A percentile compares a stretch with the other conserved stretches of the same genome.
Evolutionary conservation across 2,113 vertebrate genomes (phyloP).

Genomic region (Bujurquina vittata): DNA sequence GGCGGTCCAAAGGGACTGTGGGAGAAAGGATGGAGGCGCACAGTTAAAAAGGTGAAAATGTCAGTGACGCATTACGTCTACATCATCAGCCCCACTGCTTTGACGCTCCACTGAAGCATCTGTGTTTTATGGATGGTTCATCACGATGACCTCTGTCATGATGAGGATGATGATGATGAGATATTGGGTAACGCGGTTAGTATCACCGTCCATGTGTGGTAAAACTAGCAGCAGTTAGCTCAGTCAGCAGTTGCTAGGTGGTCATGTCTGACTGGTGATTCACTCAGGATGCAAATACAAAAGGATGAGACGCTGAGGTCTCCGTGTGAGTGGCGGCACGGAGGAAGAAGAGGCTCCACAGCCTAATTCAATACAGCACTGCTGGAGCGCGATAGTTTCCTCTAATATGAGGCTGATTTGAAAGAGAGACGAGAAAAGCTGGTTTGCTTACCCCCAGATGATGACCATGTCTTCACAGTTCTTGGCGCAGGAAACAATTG

Average conservation of each 20-base stretch:
- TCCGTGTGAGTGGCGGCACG: background rate
- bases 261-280: constrained; percentile 66
- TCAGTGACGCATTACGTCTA: constrained; percentile 68
- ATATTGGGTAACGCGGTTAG: background rate
- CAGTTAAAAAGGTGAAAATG: constrained; percentile 31
- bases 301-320: constrained; percentile 48
- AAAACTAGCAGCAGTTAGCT: constrained; percentile 45
- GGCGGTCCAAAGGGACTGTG: background rate
- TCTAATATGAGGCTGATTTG: background rate
- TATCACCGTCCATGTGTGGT: background rate
- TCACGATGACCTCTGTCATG: background rate
- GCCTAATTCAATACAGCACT: background rate
- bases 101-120: background rate
- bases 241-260: constrained; percentile 32
- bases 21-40: background rate
- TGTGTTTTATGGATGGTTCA: background rate
- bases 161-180: background rate
- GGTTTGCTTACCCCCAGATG: constrained; percentile 71
- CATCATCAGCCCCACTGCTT: constrained; percentile 11
- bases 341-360: background rate
- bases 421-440: background rate
- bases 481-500: constrained; percentile 81
- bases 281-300: constrained; percentile 63
- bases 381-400: background rate
- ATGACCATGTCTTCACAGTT: constrained; percentile 73